Evolutionary conservation across 2,888 invertebrate genomes (phyloP).

Genomic region (Dolichomitus sp.): DNA sequence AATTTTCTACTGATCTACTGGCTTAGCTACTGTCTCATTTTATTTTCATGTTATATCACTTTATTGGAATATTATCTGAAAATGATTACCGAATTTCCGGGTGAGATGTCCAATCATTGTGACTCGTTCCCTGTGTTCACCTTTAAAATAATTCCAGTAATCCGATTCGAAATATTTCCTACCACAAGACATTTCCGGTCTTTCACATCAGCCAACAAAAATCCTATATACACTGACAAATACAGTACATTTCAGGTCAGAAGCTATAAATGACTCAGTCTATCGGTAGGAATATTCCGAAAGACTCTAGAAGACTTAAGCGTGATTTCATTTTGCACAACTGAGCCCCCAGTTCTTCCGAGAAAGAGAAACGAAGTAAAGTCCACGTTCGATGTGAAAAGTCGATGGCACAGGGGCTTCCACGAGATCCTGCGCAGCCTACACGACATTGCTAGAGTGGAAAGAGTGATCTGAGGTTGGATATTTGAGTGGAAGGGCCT

Average conservation of each 20-base stretch:
- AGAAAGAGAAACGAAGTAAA: constrained; percentile 27
- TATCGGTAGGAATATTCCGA: constrained; percentile 4
- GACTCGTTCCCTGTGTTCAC: neutral
- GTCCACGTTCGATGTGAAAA: constrained; percentile 46
- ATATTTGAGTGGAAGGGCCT: constrained; percentile 57
- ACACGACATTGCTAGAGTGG: constrained; percentile 40
- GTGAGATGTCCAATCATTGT: neutral
- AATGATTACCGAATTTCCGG: neutral
- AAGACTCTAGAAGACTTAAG: constrained; percentile 28
- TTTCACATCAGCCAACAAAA: neutral
- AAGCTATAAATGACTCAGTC: constrained; percentile 41
- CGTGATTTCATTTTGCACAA: constrained; percentile 55
- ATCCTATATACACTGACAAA: neutral
- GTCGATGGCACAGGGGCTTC: constrained; percentile 45
- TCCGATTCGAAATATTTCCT: neutral
- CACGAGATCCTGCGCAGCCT: constrained; percentile 41
- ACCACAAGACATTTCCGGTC: neutral
- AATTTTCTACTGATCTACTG: neutral
- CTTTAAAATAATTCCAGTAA: neutral
- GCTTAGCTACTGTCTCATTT: neutral
- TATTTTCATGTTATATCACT: neutral
- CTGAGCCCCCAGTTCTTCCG: constrained; percentile 15
- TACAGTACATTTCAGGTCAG: constrained; percentile 10
- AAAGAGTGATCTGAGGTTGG: constrained; percentile 44
- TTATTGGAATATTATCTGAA: neutral